Percentiles rank a stretch among this genome's conserved stretches.
These are phyloP conservation scores for Tetramorium simillimum DNA, from an alignment of 1,140 invertebrate species.

Conservation along the genomic window DNA sequence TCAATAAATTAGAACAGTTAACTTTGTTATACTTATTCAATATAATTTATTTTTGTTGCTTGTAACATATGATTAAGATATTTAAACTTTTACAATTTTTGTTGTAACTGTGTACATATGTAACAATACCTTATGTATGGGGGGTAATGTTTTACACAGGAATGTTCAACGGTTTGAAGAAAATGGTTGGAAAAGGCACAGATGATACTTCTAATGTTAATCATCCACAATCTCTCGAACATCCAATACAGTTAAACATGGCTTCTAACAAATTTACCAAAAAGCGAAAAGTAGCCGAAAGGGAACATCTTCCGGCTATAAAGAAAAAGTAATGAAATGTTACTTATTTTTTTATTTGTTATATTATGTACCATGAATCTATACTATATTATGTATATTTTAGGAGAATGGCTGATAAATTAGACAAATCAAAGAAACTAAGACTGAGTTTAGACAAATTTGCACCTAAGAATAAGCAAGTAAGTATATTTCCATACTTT, in stretches of 20 bases:
- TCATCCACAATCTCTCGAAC: slow-evolving; percentile 54
- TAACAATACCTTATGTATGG: not conserved
- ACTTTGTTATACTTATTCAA: slow-evolving; percentile 1
- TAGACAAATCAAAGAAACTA: slow-evolving; percentile 81
- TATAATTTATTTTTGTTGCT: not conserved
- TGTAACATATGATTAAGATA: not conserved
- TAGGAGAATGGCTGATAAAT: slow-evolving; percentile 75
- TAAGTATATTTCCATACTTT: slow-evolving; percentile 61
- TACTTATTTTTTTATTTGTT: not conserved
- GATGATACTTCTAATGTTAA: slow-evolving; percentile 77
- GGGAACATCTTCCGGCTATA: slow-evolving; percentile 79
- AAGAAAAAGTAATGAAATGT: slow-evolving; percentile 86
- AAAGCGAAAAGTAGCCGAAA: slow-evolving; percentile 87
- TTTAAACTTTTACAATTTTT: slow-evolving; percentile 1
- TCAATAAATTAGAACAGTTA: not conserved
- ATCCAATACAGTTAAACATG: slow-evolving; percentile 74
- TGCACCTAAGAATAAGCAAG: slow-evolving; percentile 77
- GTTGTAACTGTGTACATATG: not conserved
- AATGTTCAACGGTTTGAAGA: slow-evolving; percentile 91
- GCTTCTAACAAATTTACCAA: slow-evolving; percentile 87
- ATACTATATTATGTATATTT: slow-evolving; percentile 33
- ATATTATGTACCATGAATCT: not conserved
- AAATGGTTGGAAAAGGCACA: slow-evolving; percentile 88
- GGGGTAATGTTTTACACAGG: slow-evolving; percentile 84
- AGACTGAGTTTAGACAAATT: slow-evolving; percentile 81